Percentiles rank a stretch among this genome's conserved stretches.
phyloP scores from a whole-genome alignment of 1,140 invertebrate genomes.

The Drosophila trapezifrons region DNA sequence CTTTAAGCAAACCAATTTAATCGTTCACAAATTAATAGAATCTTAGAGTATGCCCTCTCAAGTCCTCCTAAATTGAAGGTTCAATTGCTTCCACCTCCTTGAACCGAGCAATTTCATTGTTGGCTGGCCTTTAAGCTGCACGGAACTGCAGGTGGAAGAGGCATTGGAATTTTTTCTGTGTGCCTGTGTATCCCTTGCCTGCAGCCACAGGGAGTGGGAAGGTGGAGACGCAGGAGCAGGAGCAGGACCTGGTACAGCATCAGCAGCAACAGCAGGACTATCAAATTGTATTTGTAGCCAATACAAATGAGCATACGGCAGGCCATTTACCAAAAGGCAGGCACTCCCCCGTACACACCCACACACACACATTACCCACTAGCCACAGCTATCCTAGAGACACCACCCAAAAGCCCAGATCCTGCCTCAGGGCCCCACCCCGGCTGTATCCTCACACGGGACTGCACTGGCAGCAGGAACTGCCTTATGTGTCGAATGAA shows the following conservation, averaged over 20 bases:
- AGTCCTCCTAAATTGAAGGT: slow-evolving; percentile 17
- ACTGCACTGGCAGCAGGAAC: slow-evolving; percentile 33
- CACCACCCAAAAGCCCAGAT: slow-evolving; percentile 13
- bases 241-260: slow-evolving; percentile 3
- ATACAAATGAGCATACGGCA: slow-evolving; percentile 82
- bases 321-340: slow-evolving; percentile 76
- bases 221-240: background rate
- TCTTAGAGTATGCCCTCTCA: background rate
- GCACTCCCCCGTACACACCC: slow-evolving; percentile 28
- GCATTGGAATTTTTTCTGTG: slow-evolving; percentile 47
- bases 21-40: slow-evolving; percentile 7
- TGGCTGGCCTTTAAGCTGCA: slow-evolving; percentile 12
- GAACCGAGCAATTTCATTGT: slow-evolving; percentile 32
- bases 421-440: background rate
- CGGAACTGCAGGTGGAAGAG: slow-evolving; percentile 12
- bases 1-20: background rate
- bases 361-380: slow-evolving; percentile 21
- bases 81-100: slow-evolving; percentile 31
- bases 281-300: slow-evolving; percentile 82
- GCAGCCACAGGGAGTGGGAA: slow-evolving; percentile 35
- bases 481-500: slow-evolving; percentile 59
- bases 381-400: slow-evolving; percentile 8
- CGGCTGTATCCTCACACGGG: background rate
- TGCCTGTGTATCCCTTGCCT: slow-evolving; percentile 70
- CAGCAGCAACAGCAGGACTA: slow-evolving; percentile 51